Conservation (phyloP, 2,113 vertebrate species). For the Petaurus breviceps region DNA sequence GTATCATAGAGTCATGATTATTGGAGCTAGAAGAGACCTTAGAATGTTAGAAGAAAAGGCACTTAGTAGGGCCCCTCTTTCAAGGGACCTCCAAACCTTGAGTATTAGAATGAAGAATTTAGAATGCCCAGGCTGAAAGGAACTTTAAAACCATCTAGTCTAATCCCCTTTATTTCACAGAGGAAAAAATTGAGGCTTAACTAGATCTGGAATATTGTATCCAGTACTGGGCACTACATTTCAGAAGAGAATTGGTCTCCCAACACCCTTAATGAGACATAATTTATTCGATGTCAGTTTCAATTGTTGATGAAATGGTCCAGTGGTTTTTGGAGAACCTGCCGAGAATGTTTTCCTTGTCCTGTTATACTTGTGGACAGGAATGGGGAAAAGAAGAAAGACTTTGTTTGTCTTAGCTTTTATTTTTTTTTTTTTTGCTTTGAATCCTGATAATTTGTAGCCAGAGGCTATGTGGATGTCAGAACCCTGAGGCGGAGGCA, state of each 20-base stretch:
- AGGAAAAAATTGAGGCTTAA: neutral
- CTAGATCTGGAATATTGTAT: neutral
- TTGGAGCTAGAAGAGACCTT: neutral
- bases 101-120: neutral
- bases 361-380: slow-evolving; percentile 77
- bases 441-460: slow-evolving; percentile 82
- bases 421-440: slow-evolving; percentile 79
- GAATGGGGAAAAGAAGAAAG: slow-evolving; percentile 84
- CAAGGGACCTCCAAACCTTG: neutral
- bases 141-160: neutral
- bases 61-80: neutral
- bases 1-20: neutral
- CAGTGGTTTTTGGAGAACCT: slow-evolving; percentile 75
- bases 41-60: neutral
- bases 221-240: neutral
- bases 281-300: slow-evolving; percentile 73
- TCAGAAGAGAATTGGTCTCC: slow-evolving; percentile 50
- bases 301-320: slow-evolving; percentile 78
- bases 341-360: slow-evolving; percentile 82
- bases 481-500: slow-evolving; percentile 76
- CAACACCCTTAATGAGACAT: slow-evolving; percentile 57
- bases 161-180: neutral
- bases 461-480: slow-evolving; percentile 82
- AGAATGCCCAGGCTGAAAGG: neutral
- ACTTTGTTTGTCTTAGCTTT: slow-evolving; percentile 83